Evolutionary conservation across 2,888 invertebrate species (phyloP), one percentile per base, ranked within the genome.

Genomic region (Mimumesa dahlbomi): DNA sequence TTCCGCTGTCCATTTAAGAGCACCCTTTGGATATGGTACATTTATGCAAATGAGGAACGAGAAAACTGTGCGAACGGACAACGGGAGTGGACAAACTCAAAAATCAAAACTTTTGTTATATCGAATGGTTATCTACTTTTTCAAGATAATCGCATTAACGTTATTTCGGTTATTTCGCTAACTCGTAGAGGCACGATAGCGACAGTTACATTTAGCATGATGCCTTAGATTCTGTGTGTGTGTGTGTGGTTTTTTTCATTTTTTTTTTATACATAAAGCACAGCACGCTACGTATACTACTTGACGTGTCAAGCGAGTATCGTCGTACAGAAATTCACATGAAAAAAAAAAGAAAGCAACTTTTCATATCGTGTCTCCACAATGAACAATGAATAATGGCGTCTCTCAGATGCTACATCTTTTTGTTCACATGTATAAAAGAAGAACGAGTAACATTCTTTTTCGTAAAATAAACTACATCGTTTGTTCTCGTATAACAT

Each of bases 21-120:
- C 82, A 82, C 79, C 82, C 77, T 75, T 82, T 73, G 79, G 82
- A 82, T 82, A 82, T 82, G 82, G 70, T 82, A 79, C 73, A 73
- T 82, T 75, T 64, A 75, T 75, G 70, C 61, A 61, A 77, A 77
- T 57, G 77, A 79, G 73, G 62, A 69, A 71, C 66, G 61, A 65
- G 73, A 72, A 50, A 75, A 69, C 68, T 69, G 67, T 77, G 67
- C 72, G 65, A 81, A 71, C 50, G 63, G 57, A 71, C 56, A 58
- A 65, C 54, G 50, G 58, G 50, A 62, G 42, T 64, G 48, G 54
- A 56, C 45, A 64, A 58, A 71, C 49, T 49, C 7, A 40, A 68
- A 74, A 57, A 25, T 25, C 4, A 25, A 25, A 25, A n/a, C n/a
- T n/a, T 25, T 25, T 25, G 7, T 65, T 18, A 68, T 56, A 63